These are phyloP conservation scores for Ctenosaura bakeri DNA, from an alignment of 2,797 vertebrate species.

Conservation along the genomic window DNA sequence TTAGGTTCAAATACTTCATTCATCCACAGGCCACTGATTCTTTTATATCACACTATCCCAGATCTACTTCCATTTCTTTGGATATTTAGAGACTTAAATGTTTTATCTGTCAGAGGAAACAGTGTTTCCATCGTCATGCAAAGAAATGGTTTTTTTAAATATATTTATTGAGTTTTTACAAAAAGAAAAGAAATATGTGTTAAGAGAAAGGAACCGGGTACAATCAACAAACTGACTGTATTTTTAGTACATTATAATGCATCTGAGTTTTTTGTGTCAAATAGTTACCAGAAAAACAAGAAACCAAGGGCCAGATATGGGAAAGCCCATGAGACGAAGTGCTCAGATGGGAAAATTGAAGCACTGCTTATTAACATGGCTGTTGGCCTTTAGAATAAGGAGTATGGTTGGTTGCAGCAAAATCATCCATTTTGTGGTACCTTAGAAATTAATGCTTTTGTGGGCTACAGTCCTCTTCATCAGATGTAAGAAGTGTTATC, in stretches of 20 bases:
- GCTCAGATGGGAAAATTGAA: conserved; percentile 21
- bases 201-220: conserved; percentile 26
- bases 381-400: conserved; percentile 14
- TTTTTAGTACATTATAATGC: conserved; percentile 11
- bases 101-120: neutral
- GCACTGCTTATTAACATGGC: conserved; percentile 16
- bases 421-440: neutral
- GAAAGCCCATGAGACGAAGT: neutral
- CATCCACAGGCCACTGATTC: conserved; percentile 53
- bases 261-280: conserved; percentile 20
- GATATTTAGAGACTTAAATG: conserved; percentile 9
- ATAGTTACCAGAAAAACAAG: neutral
- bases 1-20: conserved; percentile 38
- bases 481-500: neutral
- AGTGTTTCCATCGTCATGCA: neutral
- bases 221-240: conserved; percentile 16
- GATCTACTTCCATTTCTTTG: conserved; percentile 1
- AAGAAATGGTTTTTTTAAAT: conserved; percentile 5
- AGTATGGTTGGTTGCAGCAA: neutral
- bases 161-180: too few relatives aligned
- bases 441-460: neutral
- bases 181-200: too few relatives aligned
- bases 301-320: conserved; percentile 16
- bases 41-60: conserved; percentile 50
- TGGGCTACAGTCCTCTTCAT: neutral